Evolutionary conservation across 1,140 invertebrate genomes (phyloP).

Genomic region (Drosophila sp.): DNA sequence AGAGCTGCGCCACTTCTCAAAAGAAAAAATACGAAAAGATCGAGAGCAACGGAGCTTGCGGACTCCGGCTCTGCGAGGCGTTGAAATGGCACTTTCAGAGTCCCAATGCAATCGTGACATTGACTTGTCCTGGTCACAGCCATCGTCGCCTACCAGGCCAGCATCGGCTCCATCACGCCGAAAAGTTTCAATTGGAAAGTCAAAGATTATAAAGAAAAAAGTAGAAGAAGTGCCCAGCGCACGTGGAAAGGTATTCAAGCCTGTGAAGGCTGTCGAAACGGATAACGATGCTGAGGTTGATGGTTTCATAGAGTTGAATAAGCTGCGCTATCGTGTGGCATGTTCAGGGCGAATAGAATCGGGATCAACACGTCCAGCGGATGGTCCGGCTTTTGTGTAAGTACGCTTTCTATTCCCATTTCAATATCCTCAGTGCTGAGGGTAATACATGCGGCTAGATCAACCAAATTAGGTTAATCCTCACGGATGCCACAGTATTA

Average conservation of each 20-base stretch:
- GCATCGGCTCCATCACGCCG: constrained; percentile 17
- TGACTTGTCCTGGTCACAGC: constrained; percentile 48
- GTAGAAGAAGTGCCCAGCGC: neutral
- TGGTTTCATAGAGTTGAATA: constrained; percentile 70
- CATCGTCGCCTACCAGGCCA: constrained; percentile 7
- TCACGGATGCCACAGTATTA: no score
- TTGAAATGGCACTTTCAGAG: constrained; percentile 67
- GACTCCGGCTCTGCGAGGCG: constrained; percentile 33
- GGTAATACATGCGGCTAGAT: no score
- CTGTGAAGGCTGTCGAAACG: neutral
- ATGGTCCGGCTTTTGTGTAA: constrained; percentile 40
- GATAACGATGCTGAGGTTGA: constrained; percentile 24
- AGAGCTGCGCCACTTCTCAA: constrained; percentile 74
- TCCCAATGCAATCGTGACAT: constrained; percentile 19
- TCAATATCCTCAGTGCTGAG: neutral
- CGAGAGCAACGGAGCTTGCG: constrained; percentile 46
- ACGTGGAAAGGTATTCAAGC: constrained; percentile 5
- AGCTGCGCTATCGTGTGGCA: constrained; percentile 66
- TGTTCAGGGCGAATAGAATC: constrained; percentile 37
- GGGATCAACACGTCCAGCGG: neutral
- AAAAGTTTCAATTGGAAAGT: constrained; percentile 20
- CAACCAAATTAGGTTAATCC: no score
- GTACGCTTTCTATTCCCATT: neutral
- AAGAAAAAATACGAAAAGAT: constrained; percentile 69
- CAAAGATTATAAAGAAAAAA: constrained; percentile 21